Evolutionary conservation across 2,888 invertebrate genomes (phyloP).

Genomic region (Andrena fulva): DNA sequence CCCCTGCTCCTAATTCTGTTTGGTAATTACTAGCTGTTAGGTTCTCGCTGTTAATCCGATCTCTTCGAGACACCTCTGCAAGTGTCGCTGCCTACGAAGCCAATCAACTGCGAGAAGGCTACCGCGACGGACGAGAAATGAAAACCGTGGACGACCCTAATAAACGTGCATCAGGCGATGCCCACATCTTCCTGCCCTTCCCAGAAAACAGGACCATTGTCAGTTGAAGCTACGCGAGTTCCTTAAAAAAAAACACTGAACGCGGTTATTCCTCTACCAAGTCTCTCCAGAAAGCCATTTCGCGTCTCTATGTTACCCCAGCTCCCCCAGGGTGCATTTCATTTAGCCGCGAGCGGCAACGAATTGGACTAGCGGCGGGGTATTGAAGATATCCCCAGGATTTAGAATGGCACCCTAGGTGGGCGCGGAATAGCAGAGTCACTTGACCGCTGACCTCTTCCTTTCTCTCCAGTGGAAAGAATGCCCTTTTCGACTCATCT

Average conservation of each 20-base stretch:
- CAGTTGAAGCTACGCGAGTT: neutral
- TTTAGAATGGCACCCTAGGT: no score
- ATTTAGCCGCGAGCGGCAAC: neutral
- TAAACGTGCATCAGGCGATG: slow-evolving; percentile 21
- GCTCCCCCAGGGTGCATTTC: neutral
- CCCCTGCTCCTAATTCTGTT: neutral
- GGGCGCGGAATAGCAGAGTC: no score
- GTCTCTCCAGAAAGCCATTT: neutral
- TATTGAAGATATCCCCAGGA: no score
- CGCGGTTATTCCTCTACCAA: neutral
- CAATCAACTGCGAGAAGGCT: slow-evolving; percentile 11
- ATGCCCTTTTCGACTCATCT: no score
- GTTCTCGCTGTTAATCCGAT: slow-evolving; percentile 41
- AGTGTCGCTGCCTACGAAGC: slow-evolving; percentile 49
- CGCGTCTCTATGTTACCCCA: neutral
- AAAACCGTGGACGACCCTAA: slow-evolving; percentile 27
- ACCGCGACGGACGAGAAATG: neutral
- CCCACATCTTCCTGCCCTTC: no score
- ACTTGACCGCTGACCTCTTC: no score
- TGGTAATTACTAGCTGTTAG: slow-evolving; percentile 26
- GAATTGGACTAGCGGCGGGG: neutral
- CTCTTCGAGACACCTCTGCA: slow-evolving; percentile 28
- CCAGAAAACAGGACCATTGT: no score
- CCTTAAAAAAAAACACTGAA: neutral
- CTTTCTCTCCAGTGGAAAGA: no score